Evolutionary conservation across 2,797 vertebrate species (phyloP), one percentile per base, ranked within the genome.

Genomic region (Hydrocynus forskahlii): DNA sequence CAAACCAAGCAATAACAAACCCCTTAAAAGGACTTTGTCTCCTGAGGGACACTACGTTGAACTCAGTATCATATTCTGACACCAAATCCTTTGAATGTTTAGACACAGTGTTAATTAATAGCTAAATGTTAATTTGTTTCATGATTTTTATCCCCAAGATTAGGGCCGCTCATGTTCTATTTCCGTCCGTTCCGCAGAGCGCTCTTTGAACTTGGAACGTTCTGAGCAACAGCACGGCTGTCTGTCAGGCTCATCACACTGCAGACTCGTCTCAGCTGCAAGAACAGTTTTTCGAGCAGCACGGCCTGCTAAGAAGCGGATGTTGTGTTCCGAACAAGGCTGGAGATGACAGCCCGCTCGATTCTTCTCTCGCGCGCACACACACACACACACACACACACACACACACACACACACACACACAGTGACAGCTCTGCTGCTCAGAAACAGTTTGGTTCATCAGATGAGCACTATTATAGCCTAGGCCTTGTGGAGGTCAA

Each of bases 331-430:
- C 59, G 40, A 71, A 75, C 12, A 67, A 76, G 78, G 69, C 59
- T 80, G 50, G 66, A 83, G 68, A 71, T 83, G 78, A 84, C 83
- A 81, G 83, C 59, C 82, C 77, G 48, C 50, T 71, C 14, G n/a
- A 29, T 43, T 81, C 73, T 63, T 80, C 50, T 71, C 52, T 14
- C 52, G 4, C 52, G 1, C 52, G 1, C 52, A 14, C 52, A 54
- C 52, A 54, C 52, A 12, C 50, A 52, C 50, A 52, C 50, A 52
- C 50, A 52, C 50, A 52, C 50, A 52, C 50, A 52, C n/a, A n/a
- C n/a, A n/a, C n/a, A n/a, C n/a, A n/a, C n/a, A n/a, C n/a, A n/a
- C n/a, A n/a, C n/a, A n/a, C n/a, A 35, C 25, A 62, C 79, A 78
- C 75, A 35, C 71, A 78, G 35, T 79, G 60, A 71, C 35, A 62